Base-by-base conservation (phyloP, 2,888 invertebrate species). In the Hyposoter didymator region DNA sequence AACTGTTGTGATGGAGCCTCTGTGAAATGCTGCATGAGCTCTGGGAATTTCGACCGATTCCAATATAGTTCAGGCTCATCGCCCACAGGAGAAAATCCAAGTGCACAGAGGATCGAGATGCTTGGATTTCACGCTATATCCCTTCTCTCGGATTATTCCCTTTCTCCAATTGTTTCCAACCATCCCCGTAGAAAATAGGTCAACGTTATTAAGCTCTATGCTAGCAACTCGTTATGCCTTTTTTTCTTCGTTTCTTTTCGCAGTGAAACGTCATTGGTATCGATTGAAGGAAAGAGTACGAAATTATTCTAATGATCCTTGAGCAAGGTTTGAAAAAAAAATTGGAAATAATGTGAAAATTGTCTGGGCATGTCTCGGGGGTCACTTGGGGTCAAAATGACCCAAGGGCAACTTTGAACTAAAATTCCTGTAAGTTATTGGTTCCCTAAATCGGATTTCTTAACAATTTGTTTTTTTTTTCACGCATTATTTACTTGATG, bases 101-200 rank as follows among this genome's bases (percentile, higher is more conserved):
- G 19, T 78, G 28, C 62, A 69, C 28, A 39, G 35, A 70, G 52
- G n/a, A 59, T 49, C 22, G 43, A 74, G 74, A 59, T 62, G 32
- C 28, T 76, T 43, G 84, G 72, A 39, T 82, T 82, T 86, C 83
- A 84, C 76, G 83, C 82, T 89, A 88, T 88, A 89, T 88, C 87
- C 87, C 82, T 88, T 89, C 89, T 84, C 89, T 81, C 87, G 89
- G 91, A 91, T 93, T 91, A 91, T 90, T 89, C 87, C 87, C 89
- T 86, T 90, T 89, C 88, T 88, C 88, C 89, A 90, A 91, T 90
- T 91, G 90, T 89, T 88, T 89, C 88, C 89, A 91, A 92, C 89
- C 88, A 88, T 80, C 85, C 88, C 81, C 89, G 85, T 89, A 89
- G 89, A 87, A 89, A 90, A 90, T 89, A 88, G 89, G 88, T 88